These are phyloP conservation scores for Synergus laeviventris DNA, from an alignment of 2,888 invertebrate genomes.

Conservation along the genomic window DNA sequence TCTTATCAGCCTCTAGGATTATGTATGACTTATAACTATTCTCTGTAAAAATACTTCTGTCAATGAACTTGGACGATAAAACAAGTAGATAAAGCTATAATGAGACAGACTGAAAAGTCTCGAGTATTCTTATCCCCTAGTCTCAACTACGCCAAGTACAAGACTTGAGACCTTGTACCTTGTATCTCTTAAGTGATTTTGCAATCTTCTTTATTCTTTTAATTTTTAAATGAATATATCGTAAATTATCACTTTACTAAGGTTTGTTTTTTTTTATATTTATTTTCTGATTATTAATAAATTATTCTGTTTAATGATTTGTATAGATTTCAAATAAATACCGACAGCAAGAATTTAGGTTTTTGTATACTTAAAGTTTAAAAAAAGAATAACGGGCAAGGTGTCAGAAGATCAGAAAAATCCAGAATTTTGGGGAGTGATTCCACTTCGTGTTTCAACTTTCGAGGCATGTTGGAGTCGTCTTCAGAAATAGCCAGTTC, in stretches of 20 bases:
- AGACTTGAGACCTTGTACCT: background rate
- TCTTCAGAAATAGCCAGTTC: conserved; percentile 66
- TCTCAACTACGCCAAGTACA: conserved; percentile 16
- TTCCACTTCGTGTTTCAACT: conserved; percentile 58
- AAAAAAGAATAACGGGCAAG: background rate
- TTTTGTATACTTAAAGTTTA: background rate
- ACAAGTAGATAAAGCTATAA: conserved; percentile 23
- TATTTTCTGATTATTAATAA: too few relatives aligned
- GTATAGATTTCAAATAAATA: background rate
- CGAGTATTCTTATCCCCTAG: conserved; percentile 26
- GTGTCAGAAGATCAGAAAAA: conserved; percentile 6
- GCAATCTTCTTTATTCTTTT: background rate
- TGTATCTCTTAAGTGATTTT: background rate
- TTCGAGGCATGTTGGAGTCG: conserved; percentile 48
- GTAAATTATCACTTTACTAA: background rate
- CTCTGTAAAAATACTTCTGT: conserved; percentile 5
- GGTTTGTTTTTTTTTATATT: too few relatives aligned
- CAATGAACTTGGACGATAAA: conserved; percentile 31
- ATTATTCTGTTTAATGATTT: background rate
- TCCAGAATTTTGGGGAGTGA: conserved; percentile 47
- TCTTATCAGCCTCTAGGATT: background rate
- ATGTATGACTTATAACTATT: background rate
- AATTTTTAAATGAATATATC: background rate
- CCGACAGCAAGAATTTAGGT: background rate
- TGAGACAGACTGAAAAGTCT: conserved; percentile 15